Evolutionary conservation across 2,888 invertebrate genomes (phyloP), one percentile per base, ranked within the genome.

Genomic region (Hanleya hanleyi): DNA sequence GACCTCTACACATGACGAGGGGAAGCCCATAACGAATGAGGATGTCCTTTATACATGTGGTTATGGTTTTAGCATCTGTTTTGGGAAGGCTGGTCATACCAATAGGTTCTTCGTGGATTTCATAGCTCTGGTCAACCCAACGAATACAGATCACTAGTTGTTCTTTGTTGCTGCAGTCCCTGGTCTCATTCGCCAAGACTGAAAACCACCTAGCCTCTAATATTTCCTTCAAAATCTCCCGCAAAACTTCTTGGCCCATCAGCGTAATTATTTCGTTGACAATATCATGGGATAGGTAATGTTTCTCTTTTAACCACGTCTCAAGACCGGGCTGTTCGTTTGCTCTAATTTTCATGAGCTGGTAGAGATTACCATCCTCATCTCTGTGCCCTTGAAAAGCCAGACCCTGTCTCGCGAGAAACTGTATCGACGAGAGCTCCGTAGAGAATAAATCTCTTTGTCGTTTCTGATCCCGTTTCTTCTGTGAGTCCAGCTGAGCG

Each of bases 1-100:
- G 77, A 37, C 76, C 75, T 33, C 73, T 62, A 69, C 75, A 77
- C 9, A 50, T 66, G 26, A 67, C 49, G n/a, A 67, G 32, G 32
- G 61, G 50, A 22, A 74, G 49, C 35, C 70, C 70, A n/a, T 22
- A 50, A 70, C 47, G 22, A 41, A 37, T 38, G 2, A 68, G 29
- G 35, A 66, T 35, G 32, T 61, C 70, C 29, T n/a, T 37, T 69
- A 29, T 18, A 29, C 12, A 37, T 38, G 57, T 33, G 38, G 37
- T 35, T 29, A 37, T 12, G 41, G 32, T 36, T 29, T 51, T 32
- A 35, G 50, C 32, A 35, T 49, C 22, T 32, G 47, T 47, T 15
- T 15, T 22, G 18, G 68, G n/a, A 15, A 71, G 26, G n/a, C 67
- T 26, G 6, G 61, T 61, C 6, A 71, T 26, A 12, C 71, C 71